Evolutionary conservation across 2,797 vertebrate species (phyloP).

Genomic region (Avahi laniger): DNA sequence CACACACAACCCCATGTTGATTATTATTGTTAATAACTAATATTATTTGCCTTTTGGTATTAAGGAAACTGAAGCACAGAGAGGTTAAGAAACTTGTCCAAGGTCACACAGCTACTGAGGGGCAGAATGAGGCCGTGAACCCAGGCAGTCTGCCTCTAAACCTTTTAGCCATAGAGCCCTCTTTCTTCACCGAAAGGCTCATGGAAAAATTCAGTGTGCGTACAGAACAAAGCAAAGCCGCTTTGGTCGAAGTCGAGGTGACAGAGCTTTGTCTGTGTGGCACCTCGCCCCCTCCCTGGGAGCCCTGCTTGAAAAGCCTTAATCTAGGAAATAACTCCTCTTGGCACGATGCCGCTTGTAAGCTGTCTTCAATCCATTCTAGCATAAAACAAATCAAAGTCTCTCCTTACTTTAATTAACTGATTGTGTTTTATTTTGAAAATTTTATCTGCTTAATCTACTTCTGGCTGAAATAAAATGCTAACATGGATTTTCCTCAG

Average conservation of each 20-base stretch:
- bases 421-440: conserved; percentile 74
- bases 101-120: background rate
- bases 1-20: background rate
- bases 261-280: background rate
- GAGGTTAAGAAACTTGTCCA: background rate
- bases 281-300: background rate
- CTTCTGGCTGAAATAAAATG: conserved; percentile 74
- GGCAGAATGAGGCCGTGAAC: background rate
- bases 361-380: conserved; percentile 60
- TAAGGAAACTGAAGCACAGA: background rate
- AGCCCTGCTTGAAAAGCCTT: conserved; percentile 6
- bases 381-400: conserved; percentile 68
- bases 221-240: background rate
- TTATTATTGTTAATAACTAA: conserved; percentile 44
- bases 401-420: conserved; percentile 74
- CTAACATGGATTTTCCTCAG: conserved; percentile 65
- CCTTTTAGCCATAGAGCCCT: background rate
- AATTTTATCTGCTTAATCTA: conserved; percentile 74
- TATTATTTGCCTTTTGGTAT: background rate
- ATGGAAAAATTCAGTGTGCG: background rate
- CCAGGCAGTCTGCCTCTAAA: background rate
- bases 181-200: background rate
- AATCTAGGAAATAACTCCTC: conserved; percentile 41
- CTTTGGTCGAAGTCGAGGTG: background rate
- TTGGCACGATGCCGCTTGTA: conserved; percentile 42